phyloP scores from a whole-genome alignment of 1,140 invertebrate species.

The Halotydeus destructor region DNA sequence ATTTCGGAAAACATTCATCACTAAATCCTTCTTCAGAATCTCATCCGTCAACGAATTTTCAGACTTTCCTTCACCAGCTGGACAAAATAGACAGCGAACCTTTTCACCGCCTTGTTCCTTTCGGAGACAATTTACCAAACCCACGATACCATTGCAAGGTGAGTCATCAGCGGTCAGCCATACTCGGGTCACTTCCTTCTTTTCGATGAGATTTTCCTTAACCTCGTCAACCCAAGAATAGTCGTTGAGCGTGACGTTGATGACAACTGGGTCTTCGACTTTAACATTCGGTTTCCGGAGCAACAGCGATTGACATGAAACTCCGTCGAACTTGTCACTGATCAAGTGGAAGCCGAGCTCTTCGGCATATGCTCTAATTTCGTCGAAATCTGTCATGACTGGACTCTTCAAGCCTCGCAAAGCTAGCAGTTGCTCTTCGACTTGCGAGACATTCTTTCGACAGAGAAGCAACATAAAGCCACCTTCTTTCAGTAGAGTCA shows the following conservation, averaged over 20 bases:
- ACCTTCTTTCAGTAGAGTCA: conserved; percentile 40
- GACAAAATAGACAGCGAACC: conserved; percentile 30
- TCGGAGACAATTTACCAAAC: conserved; percentile 67
- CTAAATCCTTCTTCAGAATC: conserved; percentile 47
- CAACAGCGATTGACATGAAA: conserved; percentile 4
- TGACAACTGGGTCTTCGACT: neutral
- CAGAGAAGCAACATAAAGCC: conserved; percentile 64
- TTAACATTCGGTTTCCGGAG: conserved; percentile 7
- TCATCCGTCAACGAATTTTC: neutral
- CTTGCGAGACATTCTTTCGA: too few relatives aligned
- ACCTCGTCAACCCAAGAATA: conserved; percentile 48
- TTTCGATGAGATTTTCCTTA: conserved; percentile 26
- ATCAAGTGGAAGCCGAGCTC: conserved; percentile 2
- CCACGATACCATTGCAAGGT: conserved; percentile 46
- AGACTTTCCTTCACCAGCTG: neutral
- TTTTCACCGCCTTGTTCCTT: conserved; percentile 53
- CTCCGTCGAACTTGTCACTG: conserved; percentile 7
- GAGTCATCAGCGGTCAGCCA: conserved; percentile 39
- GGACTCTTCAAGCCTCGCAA: too few relatives aligned
- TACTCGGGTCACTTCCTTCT: conserved; percentile 26
- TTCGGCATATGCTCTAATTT: conserved; percentile 2
- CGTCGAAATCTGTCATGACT: neutral
- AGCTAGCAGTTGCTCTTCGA: too few relatives aligned
- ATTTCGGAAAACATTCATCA: conserved; percentile 56
- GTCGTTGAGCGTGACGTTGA: conserved; percentile 16